Conservation (phyloP, 2,113 vertebrate genomes). For the Hippocampus zosterae region DNA sequence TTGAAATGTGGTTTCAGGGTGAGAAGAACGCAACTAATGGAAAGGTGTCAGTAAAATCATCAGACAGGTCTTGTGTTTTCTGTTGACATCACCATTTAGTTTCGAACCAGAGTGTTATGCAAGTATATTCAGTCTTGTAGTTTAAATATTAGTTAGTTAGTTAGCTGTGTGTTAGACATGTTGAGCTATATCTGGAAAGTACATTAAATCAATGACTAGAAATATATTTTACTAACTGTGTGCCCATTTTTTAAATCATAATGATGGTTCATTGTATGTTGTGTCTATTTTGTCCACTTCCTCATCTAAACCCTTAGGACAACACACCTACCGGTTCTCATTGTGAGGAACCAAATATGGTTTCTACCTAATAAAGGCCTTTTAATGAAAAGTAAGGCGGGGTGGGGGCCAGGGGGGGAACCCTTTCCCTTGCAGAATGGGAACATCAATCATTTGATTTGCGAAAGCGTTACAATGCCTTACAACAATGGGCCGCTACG, state of each 20-base stretch:
- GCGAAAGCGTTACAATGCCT: conserved; percentile 26
- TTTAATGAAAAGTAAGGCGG: background rate
- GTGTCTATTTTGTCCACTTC: background rate
- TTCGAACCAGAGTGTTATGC: background rate
- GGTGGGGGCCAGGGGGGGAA: too few relatives aligned
- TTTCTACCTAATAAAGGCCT: conserved; percentile 22
- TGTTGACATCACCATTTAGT: background rate
- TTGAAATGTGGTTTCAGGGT: conserved; percentile 13
- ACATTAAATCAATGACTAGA: too few relatives aligned
- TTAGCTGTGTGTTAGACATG: too few relatives aligned
- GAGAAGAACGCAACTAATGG: background rate
- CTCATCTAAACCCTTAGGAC: background rate
- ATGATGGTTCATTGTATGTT: background rate
- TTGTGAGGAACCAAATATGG: background rate
- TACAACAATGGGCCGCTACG: conserved; percentile 46
- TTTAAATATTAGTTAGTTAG: background rate
- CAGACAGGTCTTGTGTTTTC: background rate
- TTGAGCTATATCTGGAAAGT: too few relatives aligned
- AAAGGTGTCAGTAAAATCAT: background rate
- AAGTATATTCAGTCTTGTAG: background rate
- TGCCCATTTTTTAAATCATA: background rate
- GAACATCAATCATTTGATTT: conserved; percentile 54
- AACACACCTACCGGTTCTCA: background rate
- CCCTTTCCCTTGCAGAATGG: conserved; percentile 42
- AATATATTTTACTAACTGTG: too few relatives aligned